These are phyloP conservation scores for Trochalopteron elliotii DNA, from an alignment of 2,113 vertebrate species.

Conservation along the genomic window DNA sequence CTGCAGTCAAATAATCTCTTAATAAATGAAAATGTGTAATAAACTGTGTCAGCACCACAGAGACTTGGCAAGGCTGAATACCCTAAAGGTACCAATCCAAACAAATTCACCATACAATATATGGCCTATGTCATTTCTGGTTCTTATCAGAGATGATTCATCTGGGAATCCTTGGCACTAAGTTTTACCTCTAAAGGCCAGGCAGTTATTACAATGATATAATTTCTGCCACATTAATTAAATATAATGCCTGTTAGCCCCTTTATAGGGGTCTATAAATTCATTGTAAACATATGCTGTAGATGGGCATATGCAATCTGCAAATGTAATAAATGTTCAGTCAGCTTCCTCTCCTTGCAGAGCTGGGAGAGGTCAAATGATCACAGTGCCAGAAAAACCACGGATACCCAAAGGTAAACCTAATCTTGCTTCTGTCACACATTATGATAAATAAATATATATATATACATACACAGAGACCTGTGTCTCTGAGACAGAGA, in stretches of 20 bases:
- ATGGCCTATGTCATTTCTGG: slow-evolving; percentile 38
- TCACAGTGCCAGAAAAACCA: not conserved
- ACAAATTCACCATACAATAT: slow-evolving; percentile 57
- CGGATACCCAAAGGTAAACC: not conserved
- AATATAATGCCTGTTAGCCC: slow-evolving; percentile 24
- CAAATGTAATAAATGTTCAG: not conserved
- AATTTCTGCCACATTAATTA: slow-evolving; percentile 60
- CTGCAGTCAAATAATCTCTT: slow-evolving; percentile 68
- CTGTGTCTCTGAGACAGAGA: not conserved
- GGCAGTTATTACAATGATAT: slow-evolving; percentile 46
- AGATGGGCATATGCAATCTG: not conserved
- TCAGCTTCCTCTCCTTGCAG: not conserved
- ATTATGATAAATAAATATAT: not conserved
- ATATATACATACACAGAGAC: not conserved
- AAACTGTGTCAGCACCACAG: slow-evolving; percentile 57
- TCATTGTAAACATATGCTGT: not conserved
- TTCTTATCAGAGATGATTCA: slow-evolving; percentile 59
- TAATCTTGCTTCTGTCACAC: not conserved
- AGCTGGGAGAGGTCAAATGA: not conserved
- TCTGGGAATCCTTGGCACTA: slow-evolving; percentile 47
- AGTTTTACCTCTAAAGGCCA: slow-evolving; percentile 48
- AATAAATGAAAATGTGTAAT: slow-evolving; percentile 71
- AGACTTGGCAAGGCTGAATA: slow-evolving; percentile 61
- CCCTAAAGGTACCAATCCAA: slow-evolving; percentile 64
- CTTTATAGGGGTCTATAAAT: slow-evolving; percentile 53